Evolutionary conservation across 2,797 vertebrate species (phyloP), one percentile per base, ranked within the genome.

Genomic region (Pangasius sanitwongsei): DNA sequence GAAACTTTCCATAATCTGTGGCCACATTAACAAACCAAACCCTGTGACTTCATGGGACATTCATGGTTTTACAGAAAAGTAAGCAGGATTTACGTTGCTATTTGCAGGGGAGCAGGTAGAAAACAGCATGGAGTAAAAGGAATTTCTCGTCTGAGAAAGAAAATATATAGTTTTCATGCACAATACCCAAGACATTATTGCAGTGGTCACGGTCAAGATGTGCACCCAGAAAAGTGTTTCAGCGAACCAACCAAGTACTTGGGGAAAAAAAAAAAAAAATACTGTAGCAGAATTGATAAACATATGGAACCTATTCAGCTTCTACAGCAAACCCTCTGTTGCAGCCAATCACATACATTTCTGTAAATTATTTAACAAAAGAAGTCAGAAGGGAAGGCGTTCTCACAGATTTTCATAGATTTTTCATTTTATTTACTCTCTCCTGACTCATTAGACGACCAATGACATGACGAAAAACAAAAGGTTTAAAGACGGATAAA

Each of bases 321-420:
- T 75, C 72, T 75, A 11, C 72, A 75, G 72, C 20, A 75, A 75
- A 75, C 48, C 41, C 23, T 80, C n/a, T 41, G 80, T 28, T 82
- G 50, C 2, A 16, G 7, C n/a, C 77, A 55, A 55, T 55, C 50
- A 80, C 20, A 34, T 9, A 18, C 34, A 61, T 41, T 55, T 50
- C 25, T 28, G 77, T 75, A 44, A 75, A 48, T 80, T 55, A 55
- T 31, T 55, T 55, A 31, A 80, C 50, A 18, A 2, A 55, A 78
- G 48, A 48, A 1, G 15, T 78, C 50, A 31, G 50, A 31, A 55
- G 28, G n/a, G 44, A 77, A 23, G 11, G 37, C 41, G 48, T 78
- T 78, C 75, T 7, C 34, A n/a, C 75, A 31, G 44, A 50, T 77
- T 12, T 34, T 9, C 37, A n/a, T 44, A 9, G 44, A 44, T 77